Base-by-base conservation (phyloP, 2,888 invertebrate species). In the Iphiclides podalirius region DNA sequence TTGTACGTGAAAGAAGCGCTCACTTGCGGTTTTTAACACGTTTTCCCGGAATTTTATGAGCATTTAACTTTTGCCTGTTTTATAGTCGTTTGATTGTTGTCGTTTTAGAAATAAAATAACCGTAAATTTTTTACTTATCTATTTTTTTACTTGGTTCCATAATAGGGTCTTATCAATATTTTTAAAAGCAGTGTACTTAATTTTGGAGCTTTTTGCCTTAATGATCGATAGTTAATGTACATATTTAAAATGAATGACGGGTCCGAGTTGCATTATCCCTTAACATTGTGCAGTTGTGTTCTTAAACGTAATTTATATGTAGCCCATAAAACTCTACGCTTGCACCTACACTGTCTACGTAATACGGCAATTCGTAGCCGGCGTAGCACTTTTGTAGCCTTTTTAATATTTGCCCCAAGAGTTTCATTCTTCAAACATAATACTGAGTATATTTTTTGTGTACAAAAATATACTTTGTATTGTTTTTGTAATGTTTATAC, bases 21-120 rank as follows among this genome's bases (percentile, higher is more conserved):
- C 38, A 16, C 13, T 45, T 45, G 37, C 12, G 16, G 35, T 44
- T 44, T 26, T 23, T 37, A 28, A 44, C 12, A 26, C 26, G 13
- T 38, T 45, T 37, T 45, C 28, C 37, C 45, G 28, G 28, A 44
- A 44, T 31, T 46, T 46, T 46, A 46, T 46, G 38, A 13, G 38
- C 33, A 6, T 9, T 31, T 16, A 26, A 37, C 28, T 11, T 11
- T 6, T 26, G n/a, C 17, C 37, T 33, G 45, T n/a, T 46, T 38
- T 33, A 46, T 39, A 20, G 17, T 16, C 14, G 17, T 33, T 20
- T 20, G 20, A 20, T 20, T 4, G 20, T 20, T 20, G 20, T 20
- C 20, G 17, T 6, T 17, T 12, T 20, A 12, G n/a, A 37, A 37
- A 17, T 37, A 6, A 36, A 9, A 35, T 4, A 9, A 1, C n/a